Evolutionary conservation across 2,888 invertebrate species (phyloP).

Genomic region (Hypena proboscidalis): DNA sequence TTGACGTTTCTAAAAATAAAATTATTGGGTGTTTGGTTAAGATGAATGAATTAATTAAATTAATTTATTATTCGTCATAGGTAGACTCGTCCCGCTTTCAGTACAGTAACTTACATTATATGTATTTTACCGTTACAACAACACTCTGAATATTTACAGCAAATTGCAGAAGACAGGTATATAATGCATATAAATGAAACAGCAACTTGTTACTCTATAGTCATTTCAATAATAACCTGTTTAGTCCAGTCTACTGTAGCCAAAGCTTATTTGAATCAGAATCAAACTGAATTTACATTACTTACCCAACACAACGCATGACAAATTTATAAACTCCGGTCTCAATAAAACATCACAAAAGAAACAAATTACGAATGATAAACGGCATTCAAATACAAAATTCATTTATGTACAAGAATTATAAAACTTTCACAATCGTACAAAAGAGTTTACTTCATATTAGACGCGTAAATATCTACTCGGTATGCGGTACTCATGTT

Average conservation of each 20-base stretch:
- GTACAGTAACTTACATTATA: too few relatives aligned
- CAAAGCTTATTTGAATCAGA: constrained; percentile 31
- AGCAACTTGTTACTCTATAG: not conserved
- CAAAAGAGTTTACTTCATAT: constrained; percentile 52
- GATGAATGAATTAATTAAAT: too few relatives aligned
- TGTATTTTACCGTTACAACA: too few relatives aligned
- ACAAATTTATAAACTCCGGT: constrained; percentile 42
- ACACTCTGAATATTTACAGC: too few relatives aligned
- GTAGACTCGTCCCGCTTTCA: too few relatives aligned
- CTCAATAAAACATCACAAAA: constrained; percentile 41
- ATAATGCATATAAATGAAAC: not conserved
- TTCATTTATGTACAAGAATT: constrained; percentile 32
- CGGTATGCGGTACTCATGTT: constrained; percentile 71
- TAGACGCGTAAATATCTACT: constrained; percentile 54
- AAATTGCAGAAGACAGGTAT: too few relatives aligned
- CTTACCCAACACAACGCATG: constrained; percentile 19
- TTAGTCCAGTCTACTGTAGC: constrained; percentile 4
- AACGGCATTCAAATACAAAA: constrained; percentile 35
- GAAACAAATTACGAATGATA: constrained; percentile 43
- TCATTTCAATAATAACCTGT: constrained; percentile 4
- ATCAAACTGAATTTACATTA: constrained; percentile 17
- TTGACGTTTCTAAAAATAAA: too few relatives aligned
- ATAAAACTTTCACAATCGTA: constrained; percentile 51
- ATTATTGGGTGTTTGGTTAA: too few relatives aligned
- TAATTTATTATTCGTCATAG: too few relatives aligned